Percentiles rank a stretch among this genome's conserved stretches.
phyloP scores from a whole-genome alignment of 1,140 invertebrate genomes.

The Choristoneura fumiferana region DNA sequence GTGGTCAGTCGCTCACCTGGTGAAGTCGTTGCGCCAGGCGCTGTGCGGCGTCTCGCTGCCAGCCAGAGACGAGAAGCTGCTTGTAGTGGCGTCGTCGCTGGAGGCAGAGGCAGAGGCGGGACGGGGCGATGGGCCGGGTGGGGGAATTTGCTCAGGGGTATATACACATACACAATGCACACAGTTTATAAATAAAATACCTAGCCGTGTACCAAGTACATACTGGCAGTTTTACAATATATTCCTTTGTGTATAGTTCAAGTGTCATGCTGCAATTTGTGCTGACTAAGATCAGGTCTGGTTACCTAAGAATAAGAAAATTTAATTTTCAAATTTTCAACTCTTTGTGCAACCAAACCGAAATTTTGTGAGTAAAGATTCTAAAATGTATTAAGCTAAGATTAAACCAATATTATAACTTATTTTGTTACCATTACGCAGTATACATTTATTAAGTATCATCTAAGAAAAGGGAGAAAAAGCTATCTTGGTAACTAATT shows the following conservation, averaged over 20 bases:
- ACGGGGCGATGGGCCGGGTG: slow-evolving; percentile 49
- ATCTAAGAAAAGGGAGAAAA: no score
- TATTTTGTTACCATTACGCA: no score
- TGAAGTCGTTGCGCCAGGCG: slow-evolving; percentile 67
- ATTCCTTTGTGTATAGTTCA: neutral
- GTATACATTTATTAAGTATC: no score
- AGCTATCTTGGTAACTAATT: no score
- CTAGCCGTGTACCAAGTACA: slow-evolving; percentile 1
- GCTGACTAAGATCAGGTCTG: neutral
- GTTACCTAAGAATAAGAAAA: neutral
- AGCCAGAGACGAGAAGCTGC: slow-evolving; percentile 56
- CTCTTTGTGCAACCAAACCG: no score
- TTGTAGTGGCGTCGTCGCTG: slow-evolving; percentile 66
- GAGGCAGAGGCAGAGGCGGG: slow-evolving; percentile 34
- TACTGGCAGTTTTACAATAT: neutral
- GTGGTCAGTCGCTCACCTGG: slow-evolving; percentile 49
- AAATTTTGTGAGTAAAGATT: no score
- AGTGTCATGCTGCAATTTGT: slow-evolving; percentile 3
- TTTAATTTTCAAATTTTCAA: no score
- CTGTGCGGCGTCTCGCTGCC: slow-evolving; percentile 52
- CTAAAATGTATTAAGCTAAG: no score
- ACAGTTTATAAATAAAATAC: slow-evolving; percentile 34
- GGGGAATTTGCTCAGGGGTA: slow-evolving; percentile 55
- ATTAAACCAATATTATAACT: no score
- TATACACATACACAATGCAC: slow-evolving; percentile 61